Percentiles rank a stretch among this genome's conserved stretches.
Evolutionary conservation across 2,888 invertebrate genomes (phyloP).

Genomic region (Erpobdella octoculata): DNA sequence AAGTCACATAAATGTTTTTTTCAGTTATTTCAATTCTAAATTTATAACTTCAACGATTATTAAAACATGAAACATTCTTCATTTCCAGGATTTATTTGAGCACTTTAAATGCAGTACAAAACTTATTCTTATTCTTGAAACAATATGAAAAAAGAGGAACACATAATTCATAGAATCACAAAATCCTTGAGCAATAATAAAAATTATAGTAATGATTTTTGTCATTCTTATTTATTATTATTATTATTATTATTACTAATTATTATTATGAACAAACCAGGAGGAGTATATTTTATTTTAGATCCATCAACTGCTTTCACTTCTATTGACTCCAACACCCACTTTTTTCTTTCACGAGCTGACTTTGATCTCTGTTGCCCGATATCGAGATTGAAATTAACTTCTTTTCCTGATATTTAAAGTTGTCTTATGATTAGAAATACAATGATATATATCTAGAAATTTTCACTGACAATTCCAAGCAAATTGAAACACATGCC

Average conservation of each 20-base stretch:
- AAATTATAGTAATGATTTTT: background rate
- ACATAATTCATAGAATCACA: too few species aligned
- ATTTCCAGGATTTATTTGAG: too few species aligned
- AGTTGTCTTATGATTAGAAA: background rate
- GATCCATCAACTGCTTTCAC: constrained; percentile 46
- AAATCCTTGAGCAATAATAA: too few species aligned
- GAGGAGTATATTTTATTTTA: constrained; percentile 44
- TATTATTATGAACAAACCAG: constrained; percentile 39
- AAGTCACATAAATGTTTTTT: too few species aligned
- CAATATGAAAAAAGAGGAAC: too few species aligned
- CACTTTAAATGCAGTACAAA: too few species aligned
- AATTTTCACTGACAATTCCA: background rate
- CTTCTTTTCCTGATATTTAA: background rate
- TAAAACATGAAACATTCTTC: too few species aligned
- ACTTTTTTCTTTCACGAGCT: constrained; percentile 41
- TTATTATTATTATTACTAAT: background rate
- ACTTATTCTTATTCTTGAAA: too few species aligned
- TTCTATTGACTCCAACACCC: constrained; percentile 46
- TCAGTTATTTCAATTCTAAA: too few species aligned
- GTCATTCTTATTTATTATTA: background rate
- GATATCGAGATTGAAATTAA: background rate
- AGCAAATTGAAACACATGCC: background rate
- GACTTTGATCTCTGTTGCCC: background rate
- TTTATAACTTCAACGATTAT: too few species aligned
- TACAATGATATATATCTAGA: background rate